Evolutionary conservation across 2,113 vertebrate genomes (phyloP), one percentile per base, ranked within the genome.

Genomic region (Pipra filicauda): DNA sequence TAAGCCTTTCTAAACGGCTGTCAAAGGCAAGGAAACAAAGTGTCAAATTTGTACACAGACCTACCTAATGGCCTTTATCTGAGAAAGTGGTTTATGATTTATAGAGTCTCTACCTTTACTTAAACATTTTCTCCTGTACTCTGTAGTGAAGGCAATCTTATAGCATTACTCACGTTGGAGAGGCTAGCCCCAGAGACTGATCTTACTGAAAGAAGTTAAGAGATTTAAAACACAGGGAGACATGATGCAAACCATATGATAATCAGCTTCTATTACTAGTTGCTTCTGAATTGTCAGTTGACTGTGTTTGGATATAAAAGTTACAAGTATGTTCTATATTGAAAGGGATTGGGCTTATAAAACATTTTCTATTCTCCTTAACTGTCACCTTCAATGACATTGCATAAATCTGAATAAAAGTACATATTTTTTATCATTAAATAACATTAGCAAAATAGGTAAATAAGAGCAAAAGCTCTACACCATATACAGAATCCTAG

Each of bases 21-120:
- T 97, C 98, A 98, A 93, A 95, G 62, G 46, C 88, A 94, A 90
- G 54, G 84, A 95, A 97, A 96, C 89, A 93, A 97, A 97, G 86
- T 91, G 96, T 97, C 95, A 95, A 77, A 97, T 98, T 96, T 98
- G 93, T 96, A 95, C 94, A 95, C 85, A 96, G 96, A 74, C 74
- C 86, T 96, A 92, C 84, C 92, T 97, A 97, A 97, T 87, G 91
- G 94, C 88, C 95, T 96, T 97, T 98, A 96, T 97, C 94, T 95
- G 91, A 94, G 95, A 97, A 97, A 95, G 95, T 77, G 88, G 57
- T 88, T 97, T 97, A 87, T 97, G 95, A 98, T 96, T 98, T 96
- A 93, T 82, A 85, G 71, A 90, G 95, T 93, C 71, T 80, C 88
- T 95, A 94, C 90, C 96, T 96, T 96, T 87, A 93, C 91, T 97